Evolutionary conservation across 2,888 invertebrate genomes (phyloP).

Genomic region (Campaea margaritaria): DNA sequence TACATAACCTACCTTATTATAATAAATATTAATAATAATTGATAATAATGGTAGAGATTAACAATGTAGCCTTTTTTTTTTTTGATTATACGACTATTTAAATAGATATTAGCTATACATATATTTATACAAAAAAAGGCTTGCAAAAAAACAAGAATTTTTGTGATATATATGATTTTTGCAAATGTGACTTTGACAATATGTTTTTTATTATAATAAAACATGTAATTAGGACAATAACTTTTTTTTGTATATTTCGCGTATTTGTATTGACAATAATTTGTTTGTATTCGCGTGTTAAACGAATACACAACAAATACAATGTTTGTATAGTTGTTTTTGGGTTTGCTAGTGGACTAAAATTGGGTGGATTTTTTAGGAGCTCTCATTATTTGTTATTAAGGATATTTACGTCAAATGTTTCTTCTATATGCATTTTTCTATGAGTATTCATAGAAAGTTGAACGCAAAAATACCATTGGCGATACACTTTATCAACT

Average conservation of each 20-base stretch:
- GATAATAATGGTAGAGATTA: slow-evolving; percentile 3
- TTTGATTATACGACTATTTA: slow-evolving; percentile 16
- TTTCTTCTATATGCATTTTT: no score
- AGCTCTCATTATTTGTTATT: neutral
- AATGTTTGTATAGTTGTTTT: slow-evolving; percentile 37
- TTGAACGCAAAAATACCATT: no score
- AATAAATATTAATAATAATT: slow-evolving; percentile 6
- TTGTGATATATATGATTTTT: slow-evolving; percentile 47
- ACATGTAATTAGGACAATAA: slow-evolving; percentile 49
- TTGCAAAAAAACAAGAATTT: slow-evolving; percentile 32
- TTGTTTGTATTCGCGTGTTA: slow-evolving; percentile 45
- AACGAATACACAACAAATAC: slow-evolving; percentile 40
- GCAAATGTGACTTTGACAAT: slow-evolving; percentile 78
- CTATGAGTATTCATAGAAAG: no score
- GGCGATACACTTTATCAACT: no score
- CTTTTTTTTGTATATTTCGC: slow-evolving; percentile 25
- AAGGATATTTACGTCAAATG: no score
- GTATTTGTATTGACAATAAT: slow-evolving; percentile 35
- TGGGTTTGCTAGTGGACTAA: slow-evolving; percentile 56
- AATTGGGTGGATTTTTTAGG: neutral
- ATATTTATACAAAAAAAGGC: slow-evolving; percentile 38
- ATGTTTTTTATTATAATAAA: slow-evolving; percentile 53
- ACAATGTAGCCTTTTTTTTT: slow-evolving; percentile 1
- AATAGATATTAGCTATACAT: slow-evolving; percentile 16
- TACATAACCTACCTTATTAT: slow-evolving; percentile 3